Conservation (phyloP, 2,113 vertebrate genomes). For the Pteropus alecto region DNA sequence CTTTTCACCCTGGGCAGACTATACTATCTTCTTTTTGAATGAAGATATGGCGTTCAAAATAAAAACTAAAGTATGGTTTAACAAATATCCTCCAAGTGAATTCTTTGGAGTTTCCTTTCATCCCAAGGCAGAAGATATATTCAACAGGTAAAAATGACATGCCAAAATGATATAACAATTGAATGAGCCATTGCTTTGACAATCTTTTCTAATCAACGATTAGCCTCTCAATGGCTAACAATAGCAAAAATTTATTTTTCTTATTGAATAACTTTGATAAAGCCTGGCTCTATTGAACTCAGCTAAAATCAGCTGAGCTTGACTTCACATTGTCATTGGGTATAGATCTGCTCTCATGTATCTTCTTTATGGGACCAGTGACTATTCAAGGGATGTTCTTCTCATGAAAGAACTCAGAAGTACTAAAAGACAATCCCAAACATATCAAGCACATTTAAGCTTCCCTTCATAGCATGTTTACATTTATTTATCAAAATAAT, state of each 20-base stretch:
- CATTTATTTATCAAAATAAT: neutral
- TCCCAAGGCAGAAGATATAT: neutral
- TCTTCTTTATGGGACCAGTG: neutral
- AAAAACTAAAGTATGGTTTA: neutral
- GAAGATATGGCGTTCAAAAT: neutral
- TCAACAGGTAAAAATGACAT: neutral
- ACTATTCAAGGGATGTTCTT: neutral
- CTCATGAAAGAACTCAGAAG: neutral
- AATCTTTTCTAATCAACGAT: neutral
- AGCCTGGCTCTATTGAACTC: neutral
- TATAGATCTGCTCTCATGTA: neutral
- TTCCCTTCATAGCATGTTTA: neutral
- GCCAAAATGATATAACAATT: neutral
- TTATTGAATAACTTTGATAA: neutral
- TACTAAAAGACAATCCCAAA: neutral
- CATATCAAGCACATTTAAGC: neutral
- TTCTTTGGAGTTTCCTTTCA: neutral
- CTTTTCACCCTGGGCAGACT: neutral
- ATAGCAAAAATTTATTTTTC: neutral
- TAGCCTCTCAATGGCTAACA: neutral
- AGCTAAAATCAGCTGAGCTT: neutral
- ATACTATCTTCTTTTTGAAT: neutral
- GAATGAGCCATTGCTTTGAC: neutral
- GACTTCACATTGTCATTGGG: neutral
- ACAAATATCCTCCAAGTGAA: neutral